These are phyloP conservation scores for Drosophila parthenogenetica DNA, from an alignment of 2,888 invertebrate genomes.

Conservation along the genomic window DNA sequence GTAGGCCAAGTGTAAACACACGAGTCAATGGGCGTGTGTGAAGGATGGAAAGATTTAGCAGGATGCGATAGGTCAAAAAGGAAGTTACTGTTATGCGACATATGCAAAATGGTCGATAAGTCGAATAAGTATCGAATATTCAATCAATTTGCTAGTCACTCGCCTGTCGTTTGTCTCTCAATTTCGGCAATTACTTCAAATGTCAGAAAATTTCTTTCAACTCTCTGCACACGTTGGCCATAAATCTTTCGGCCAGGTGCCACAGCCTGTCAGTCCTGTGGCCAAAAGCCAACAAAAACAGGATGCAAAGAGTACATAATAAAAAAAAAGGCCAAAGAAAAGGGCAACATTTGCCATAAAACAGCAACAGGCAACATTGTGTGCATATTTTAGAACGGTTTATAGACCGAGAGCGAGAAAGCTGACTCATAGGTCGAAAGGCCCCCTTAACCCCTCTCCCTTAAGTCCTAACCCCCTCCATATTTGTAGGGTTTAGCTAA, in stretches of 20 bases:
- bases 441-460: background rate
- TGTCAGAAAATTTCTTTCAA: constrained; percentile 49
- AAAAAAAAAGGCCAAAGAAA: constrained; percentile 34
- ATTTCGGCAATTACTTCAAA: constrained; percentile 64
- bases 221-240: constrained; percentile 40
- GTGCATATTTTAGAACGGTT: constrained; percentile 58
- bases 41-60: background rate
- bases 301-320: constrained; percentile 8
- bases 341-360: constrained; percentile 57
- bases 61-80: background rate
- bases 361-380: constrained; percentile 63
- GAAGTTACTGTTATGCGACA: constrained; percentile 11
- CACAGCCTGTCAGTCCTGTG: constrained; percentile 49
- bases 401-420: constrained; percentile 24
- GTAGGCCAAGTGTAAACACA: constrained; percentile 33
- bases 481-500: constrained; percentile 36
- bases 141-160: constrained; percentile 44
- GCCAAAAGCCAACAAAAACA: constrained; percentile 34
- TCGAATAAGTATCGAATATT: constrained; percentile 12
- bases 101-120: constrained; percentile 16
- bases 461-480: background rate
- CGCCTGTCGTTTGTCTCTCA: constrained; percentile 49
- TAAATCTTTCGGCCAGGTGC: constrained; percentile 59
- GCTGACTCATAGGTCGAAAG: constrained; percentile 42
- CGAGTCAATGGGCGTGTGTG: constrained; percentile 9